Percentiles rank a stretch among this genome's conserved stretches.
These are phyloP conservation scores for Euthynnus affinis DNA, from an alignment of 2,797 vertebrate species.

Conservation along the genomic window DNA sequence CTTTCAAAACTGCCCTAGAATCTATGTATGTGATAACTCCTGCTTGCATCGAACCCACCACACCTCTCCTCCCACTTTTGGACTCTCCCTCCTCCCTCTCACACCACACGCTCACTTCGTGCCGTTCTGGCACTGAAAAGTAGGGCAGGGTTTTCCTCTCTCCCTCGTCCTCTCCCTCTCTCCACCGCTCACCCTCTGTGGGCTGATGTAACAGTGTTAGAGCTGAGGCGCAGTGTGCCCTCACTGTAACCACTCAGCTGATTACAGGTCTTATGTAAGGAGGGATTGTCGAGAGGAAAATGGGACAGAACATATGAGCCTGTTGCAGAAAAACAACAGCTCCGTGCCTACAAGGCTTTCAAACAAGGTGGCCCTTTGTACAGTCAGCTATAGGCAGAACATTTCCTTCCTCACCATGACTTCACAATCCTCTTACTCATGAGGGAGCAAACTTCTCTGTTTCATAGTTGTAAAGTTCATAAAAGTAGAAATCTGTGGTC, in stretches of 20 bases:
- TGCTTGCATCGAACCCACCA: conserved; percentile 31
- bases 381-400: conserved; percentile 20
- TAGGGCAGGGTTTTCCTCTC: conserved; percentile 85
- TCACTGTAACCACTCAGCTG: conserved; percentile 86
- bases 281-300: conserved; percentile 79
- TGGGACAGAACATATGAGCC: conserved; percentile 82
- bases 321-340: conserved; percentile 64
- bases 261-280: conserved; percentile 88
- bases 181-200: conserved; percentile 56
- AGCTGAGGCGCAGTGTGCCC: conserved; percentile 71
- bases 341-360: conserved; percentile 27
- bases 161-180: conserved; percentile 27
- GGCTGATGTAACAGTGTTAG: conserved; percentile 81
- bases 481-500: background rate
- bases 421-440: conserved; percentile 20
- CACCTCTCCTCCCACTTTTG: conserved; percentile 29
- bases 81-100: conserved; percentile 54
- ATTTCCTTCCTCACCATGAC: conserved; percentile 29
- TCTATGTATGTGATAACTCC: conserved; percentile 67
- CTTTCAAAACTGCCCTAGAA: conserved; percentile 78
- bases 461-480: conserved; percentile 6
- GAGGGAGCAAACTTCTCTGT: background rate
- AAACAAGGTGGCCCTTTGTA: conserved; percentile 45
- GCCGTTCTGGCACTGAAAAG: conserved; percentile 79
- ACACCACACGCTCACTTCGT: conserved; percentile 72